Evolutionary conservation across 2,113 vertebrate genomes (phyloP).

Genomic region (Pterocles orientalis): DNA sequence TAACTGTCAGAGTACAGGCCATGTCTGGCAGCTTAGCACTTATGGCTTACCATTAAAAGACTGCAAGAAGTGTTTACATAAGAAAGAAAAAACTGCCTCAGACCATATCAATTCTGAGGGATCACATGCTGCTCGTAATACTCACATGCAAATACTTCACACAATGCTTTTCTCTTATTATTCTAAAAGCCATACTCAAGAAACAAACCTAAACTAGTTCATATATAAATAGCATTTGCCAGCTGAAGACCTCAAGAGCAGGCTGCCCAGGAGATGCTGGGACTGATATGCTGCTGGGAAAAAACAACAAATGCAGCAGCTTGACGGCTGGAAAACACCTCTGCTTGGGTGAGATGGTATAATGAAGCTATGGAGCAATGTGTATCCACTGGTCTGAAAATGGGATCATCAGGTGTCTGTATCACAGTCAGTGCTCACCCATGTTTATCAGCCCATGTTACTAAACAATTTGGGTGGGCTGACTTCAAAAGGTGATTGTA

Average conservation of each 20-base stretch:
- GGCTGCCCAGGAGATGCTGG: neutral
- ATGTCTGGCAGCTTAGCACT: neutral
- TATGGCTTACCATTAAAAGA: neutral
- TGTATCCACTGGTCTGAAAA: neutral
- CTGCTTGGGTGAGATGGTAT: neutral
- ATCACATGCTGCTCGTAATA: neutral
- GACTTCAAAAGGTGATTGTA: neutral
- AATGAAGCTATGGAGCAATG: neutral
- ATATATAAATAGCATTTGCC: neutral
- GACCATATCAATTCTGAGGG: neutral
- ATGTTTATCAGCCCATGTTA: neutral
- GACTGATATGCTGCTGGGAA: neutral
- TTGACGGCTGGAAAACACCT: neutral
- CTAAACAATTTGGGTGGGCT: neutral
- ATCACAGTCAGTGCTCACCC: neutral
- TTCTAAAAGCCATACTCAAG: neutral
- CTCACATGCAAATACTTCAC: neutral
- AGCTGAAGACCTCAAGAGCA: neutral
- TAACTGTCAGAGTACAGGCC: neutral
- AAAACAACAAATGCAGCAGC: neutral
- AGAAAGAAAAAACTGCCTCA: neutral
- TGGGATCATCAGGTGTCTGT: accelerated
- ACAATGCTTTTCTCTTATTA: neutral
- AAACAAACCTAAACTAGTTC: neutral
- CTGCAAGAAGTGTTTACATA: neutral